Evolutionary conservation across 30 jellyfish, hydroid and myxozoan genomes (phyloP), one percentile per base, ranked within the genome.

Genomic region (Hydra vulgaris): DNA sequence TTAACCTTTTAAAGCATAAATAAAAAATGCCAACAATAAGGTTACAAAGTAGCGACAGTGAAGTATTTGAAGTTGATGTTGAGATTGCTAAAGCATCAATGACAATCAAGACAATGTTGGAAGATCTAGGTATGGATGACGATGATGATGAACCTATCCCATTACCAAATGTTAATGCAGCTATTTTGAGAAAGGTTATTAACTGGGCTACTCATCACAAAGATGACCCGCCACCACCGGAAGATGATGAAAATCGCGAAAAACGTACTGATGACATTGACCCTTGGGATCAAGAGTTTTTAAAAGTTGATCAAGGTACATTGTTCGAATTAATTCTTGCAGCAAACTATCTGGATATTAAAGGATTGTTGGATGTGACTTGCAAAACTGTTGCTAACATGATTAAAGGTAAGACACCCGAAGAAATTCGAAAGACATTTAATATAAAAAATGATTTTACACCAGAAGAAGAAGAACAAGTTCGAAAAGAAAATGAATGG

Each of bases 381-480:
- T 94, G 99, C 81, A 89, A 94, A 70, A 94, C 97, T 3, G 97
- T 94, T 20, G 99, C 99, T 68, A 87, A 83, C 81, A 94, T 94
- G 99, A 88, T 94, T 26, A 94, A 94, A 88, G 99, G 97, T 83
- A 95, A 95, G 81, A 86, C 96, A 52, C 96, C 98, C 0, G 99
- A 95, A 82, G 97, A 95, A 70, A 95, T 95, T 15, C 77, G 99
- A 27, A 85, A 89, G 77, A 95, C 96, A 24, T 95, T 95, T 81
- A 89, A 95, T 84, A 95, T 89, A 23, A 95, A 86, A 72, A 95
- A 95, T 88, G 99, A 95, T 74, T 95, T 95, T 78, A 95, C 99
- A 3, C 96, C 99, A 17, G 99, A 95, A 79, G 99, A 95, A 74
- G 98, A 95, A 77, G 97, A 95, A 68, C 97, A 89, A 89, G 98